Conservation (phyloP, 2,113 vertebrate genomes). For the Tachycineta bicolor region DNA sequence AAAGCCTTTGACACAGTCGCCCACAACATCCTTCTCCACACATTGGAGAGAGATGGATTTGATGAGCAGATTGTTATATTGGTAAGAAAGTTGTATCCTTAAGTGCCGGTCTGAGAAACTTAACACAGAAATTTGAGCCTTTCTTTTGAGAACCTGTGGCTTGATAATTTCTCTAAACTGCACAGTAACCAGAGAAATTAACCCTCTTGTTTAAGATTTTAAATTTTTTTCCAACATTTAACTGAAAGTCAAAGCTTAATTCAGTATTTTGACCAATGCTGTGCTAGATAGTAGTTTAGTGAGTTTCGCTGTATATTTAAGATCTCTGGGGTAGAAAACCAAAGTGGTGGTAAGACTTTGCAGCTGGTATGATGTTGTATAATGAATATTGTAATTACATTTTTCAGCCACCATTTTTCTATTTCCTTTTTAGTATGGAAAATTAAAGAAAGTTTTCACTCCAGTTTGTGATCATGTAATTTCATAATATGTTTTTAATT, state of each 20-base stretch:
- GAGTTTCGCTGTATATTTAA: not conserved
- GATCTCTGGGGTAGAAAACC: not conserved
- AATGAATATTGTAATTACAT: not conserved
- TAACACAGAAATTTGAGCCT: not conserved
- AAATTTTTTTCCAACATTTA: not conserved
- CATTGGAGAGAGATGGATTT: not conserved
- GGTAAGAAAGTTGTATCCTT: not conserved
- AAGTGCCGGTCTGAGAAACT: not conserved
- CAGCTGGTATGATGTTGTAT: rapidly evolving
- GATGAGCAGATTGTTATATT: not conserved
- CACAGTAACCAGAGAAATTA: not conserved
- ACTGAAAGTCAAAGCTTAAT: not conserved
- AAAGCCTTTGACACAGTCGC: rapidly evolving
- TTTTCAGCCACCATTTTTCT: not conserved
- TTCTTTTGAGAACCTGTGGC: not conserved
- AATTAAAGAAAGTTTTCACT: not conserved
- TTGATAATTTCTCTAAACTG: not conserved
- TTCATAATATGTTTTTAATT: not conserved
- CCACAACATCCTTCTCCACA: not conserved
- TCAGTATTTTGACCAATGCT: not conserved
- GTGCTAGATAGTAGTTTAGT: not conserved
- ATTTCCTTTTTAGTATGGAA: not conserved
- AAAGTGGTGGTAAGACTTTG: not conserved
- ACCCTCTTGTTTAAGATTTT: not conserved
- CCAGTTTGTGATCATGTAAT: not conserved